Conservation (phyloP, 2,888 invertebrate species). For the Tetropium fuscum region DNA sequence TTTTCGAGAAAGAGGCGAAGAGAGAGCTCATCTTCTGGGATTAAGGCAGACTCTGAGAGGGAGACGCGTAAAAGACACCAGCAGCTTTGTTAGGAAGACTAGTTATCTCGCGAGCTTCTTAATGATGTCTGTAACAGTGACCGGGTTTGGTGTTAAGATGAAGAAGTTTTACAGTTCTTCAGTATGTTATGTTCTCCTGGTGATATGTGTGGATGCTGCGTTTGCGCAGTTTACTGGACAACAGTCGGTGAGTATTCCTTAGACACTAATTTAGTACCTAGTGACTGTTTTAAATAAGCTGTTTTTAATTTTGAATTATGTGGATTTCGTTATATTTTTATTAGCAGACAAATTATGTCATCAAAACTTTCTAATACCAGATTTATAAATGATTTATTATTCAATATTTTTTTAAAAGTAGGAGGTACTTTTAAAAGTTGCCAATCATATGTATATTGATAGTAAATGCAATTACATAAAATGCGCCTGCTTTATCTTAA, state of each 20-base stretch:
- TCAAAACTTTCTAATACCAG: no score
- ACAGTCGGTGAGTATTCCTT: slow-evolving; percentile 54
- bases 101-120: slow-evolving; percentile 26
- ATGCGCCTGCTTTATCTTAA: no score
- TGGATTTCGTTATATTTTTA: no score
- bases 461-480: no score
- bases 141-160: slow-evolving; percentile 45
- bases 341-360: no score
- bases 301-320: no score
- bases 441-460: no score
- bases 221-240: slow-evolving; percentile 57
- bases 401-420: no score
- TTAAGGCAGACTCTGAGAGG: slow-evolving; percentile 16
- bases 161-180: slow-evolving; percentile 50
- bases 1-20: slow-evolving; percentile 5
- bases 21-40: slow-evolving; percentile 24
- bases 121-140: slow-evolving; percentile 27
- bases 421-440: no score
- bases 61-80: slow-evolving; percentile 25
- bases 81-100: slow-evolving; percentile 12
- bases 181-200: slow-evolving; percentile 54
- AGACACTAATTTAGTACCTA: no score
- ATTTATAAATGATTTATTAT: no score
- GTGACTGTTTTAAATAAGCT: no score
- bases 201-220: slow-evolving; percentile 50